phyloP scores from a whole-genome alignment of 2,113 vertebrate genomes.

The Cercopithecus mona region DNA sequence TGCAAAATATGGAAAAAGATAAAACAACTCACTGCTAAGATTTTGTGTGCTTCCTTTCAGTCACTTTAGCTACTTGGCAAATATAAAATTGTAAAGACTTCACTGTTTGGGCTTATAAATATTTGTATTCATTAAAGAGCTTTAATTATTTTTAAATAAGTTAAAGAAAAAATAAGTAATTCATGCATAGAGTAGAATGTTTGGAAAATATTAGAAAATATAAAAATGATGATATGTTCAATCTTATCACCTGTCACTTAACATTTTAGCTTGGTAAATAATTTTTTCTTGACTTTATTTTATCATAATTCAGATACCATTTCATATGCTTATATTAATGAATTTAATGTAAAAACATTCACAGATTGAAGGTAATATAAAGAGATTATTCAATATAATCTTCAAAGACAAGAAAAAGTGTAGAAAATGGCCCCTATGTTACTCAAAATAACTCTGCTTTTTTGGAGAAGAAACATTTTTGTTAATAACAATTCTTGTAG shows the following conservation, averaged over 20 bases:
- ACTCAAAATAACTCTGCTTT: neutral
- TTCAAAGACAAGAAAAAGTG: neutral
- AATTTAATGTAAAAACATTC: neutral
- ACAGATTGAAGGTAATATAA: neutral
- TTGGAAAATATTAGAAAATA: neutral
- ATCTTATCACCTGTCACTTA: neutral
- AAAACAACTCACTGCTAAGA: neutral
- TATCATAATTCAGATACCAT: neutral
- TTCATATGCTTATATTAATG: neutral
- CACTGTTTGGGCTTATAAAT: neutral
- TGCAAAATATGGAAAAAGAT: neutral
- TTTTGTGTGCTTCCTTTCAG: neutral
- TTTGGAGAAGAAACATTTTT: neutral
- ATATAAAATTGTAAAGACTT: neutral
- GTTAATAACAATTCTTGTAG: neutral
- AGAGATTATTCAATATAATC: neutral
- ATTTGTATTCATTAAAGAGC: neutral
- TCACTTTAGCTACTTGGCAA: neutral
- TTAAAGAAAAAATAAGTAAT: neutral
- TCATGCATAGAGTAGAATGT: neutral
- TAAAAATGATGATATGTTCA: neutral
- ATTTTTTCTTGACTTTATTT: neutral
- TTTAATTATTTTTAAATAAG: neutral
- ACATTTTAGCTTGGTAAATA: neutral
- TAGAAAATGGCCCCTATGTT: neutral